These are phyloP conservation scores for Eulacestoma nigropectus DNA, from an alignment of 2,113 vertebrate species.

Conservation along the genomic window DNA sequence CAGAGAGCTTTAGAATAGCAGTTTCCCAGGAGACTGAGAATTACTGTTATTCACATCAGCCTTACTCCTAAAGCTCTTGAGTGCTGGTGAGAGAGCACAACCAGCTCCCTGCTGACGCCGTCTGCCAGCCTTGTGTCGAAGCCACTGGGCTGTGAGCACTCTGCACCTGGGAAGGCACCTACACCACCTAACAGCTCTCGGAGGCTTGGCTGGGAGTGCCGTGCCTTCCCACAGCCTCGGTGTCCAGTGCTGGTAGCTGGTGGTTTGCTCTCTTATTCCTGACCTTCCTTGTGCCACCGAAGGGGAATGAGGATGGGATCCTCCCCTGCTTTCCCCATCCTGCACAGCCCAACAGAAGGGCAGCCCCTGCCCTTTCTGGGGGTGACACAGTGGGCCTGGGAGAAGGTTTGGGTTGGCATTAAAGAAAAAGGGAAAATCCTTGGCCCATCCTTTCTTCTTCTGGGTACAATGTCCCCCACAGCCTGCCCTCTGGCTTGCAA, in stretches of 20 bases:
- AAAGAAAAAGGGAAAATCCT: neutral
- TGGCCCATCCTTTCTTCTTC: neutral
- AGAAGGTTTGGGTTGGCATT: neutral
- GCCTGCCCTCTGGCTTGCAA: neutral
- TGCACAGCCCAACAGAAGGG: neutral
- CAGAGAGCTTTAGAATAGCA: neutral
- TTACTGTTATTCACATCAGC: neutral
- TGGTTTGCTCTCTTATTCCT: neutral
- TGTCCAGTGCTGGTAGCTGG: rapidly evolving
- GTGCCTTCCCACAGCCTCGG: neutral
- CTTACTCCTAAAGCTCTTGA: neutral
- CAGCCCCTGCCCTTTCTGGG: neutral
- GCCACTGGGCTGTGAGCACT: rapidly evolving
- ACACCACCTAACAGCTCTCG: rapidly evolving
- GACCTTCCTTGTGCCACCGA: rapidly evolving
- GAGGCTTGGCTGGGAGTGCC: neutral
- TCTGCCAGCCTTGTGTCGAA: neutral
- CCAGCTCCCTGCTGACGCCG: neutral
- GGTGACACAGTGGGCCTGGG: neutral
- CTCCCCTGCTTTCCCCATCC: neutral
- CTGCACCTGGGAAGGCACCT: rapidly evolving
- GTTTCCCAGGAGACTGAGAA: neutral
- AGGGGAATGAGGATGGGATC: neutral
- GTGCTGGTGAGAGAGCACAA: rapidly evolving
- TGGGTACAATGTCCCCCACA: neutral